Evolutionary conservation across 2,113 vertebrate genomes (phyloP).

Genomic region (Corythaixoides concolor): DNA sequence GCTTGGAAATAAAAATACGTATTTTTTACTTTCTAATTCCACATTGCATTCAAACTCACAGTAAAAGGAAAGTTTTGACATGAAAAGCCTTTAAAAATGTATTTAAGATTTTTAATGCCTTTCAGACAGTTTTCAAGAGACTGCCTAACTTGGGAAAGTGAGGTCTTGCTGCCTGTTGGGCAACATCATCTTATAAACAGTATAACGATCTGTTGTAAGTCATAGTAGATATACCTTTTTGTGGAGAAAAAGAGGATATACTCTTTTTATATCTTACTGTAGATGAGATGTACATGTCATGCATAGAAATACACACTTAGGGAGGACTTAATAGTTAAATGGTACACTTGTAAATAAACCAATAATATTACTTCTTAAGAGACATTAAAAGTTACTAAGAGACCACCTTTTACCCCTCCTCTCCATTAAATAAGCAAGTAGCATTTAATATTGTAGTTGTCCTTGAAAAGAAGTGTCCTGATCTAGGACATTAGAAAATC

Average conservation of each 20-base stretch:
- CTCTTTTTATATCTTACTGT: background rate
- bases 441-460: background rate
- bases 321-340: background rate
- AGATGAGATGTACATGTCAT: background rate
- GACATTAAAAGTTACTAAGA: background rate
- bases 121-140: background rate
- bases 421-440: background rate
- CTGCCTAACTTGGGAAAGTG: background rate
- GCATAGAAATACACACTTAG: background rate
- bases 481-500: background rate
- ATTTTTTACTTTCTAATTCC: background rate
- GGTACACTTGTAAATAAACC: background rate
- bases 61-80: background rate
- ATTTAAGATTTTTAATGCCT: background rate
- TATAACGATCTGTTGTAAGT: background rate
- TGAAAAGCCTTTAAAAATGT: background rate
- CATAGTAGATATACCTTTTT: background rate
- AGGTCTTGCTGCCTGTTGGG: background rate
- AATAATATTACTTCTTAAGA: background rate
- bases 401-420: too few species aligned
- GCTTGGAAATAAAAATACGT: background rate
- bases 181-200: background rate
- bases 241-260: background rate
- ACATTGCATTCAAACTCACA: background rate
- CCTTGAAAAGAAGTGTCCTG: background rate